These are phyloP conservation scores for Alcedo atthis DNA, from an alignment of 2,797 vertebrate species.

Conservation along the genomic window DNA sequence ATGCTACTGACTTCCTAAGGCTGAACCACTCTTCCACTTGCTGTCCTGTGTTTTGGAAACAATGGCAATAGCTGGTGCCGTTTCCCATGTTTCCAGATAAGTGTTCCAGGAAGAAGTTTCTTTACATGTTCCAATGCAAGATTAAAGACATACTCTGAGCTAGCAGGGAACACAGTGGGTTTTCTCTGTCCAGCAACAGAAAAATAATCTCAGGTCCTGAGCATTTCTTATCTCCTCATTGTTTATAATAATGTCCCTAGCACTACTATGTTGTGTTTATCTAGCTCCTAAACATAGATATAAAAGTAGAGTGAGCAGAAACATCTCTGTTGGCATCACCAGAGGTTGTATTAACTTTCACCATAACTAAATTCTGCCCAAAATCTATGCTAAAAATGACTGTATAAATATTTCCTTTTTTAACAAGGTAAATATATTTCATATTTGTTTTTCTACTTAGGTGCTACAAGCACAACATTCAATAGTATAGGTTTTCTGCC, in stretches of 20 bases:
- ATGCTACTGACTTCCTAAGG: conserved; percentile 34
- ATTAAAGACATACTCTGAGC: conserved; percentile 37
- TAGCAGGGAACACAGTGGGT: not conserved
- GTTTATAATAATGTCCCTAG: not conserved
- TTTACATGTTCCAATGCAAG: conserved; percentile 27
- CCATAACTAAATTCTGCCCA: not conserved
- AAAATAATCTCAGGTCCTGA: not conserved
- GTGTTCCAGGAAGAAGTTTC: conserved; percentile 61
- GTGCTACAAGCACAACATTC: not conserved
- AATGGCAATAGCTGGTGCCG: not conserved
- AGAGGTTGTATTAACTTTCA: not conserved
- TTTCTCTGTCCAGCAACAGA: conserved; percentile 20
- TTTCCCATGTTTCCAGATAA: conserved; percentile 33
- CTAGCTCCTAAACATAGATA: not conserved
- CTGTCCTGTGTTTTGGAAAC: conserved; percentile 51
- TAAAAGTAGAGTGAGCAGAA: not conserved
- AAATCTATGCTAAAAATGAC: not conserved
- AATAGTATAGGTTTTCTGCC: not conserved
- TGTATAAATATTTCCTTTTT: conserved; percentile 9
- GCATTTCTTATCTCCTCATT: not conserved
- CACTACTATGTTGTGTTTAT: not conserved
- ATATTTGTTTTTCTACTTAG: conserved; percentile 3
- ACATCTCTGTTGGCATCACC: not conserved
- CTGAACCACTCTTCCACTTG: not conserved
- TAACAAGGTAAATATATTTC: not conserved